Conservation (phyloP, 1,140 invertebrate genomes). For the Gonatopus flavifemur region DNA sequence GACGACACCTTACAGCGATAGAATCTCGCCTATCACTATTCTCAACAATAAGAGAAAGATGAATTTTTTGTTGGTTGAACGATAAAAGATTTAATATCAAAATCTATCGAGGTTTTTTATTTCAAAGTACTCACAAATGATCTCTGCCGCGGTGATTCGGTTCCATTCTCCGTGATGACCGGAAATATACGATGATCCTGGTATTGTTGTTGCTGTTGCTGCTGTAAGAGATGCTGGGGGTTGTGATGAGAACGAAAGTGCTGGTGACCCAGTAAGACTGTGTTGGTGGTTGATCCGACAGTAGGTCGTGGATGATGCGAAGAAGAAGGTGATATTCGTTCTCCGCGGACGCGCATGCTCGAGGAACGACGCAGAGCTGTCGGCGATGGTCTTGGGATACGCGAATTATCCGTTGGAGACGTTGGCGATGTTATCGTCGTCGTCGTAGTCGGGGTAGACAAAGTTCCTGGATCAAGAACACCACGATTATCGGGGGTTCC, state of each 20-base stretch:
- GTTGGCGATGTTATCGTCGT: constrained; percentile 2
- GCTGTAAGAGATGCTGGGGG: constrained; percentile 24
- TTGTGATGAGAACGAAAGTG: constrained; percentile 32
- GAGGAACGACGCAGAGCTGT: constrained; percentile 51
- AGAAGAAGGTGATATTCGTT: constrained; percentile 26
- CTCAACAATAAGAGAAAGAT: too few species aligned
- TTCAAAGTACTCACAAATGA: constrained; percentile 37
- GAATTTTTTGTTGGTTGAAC: too few species aligned
- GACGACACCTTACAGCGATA: too few species aligned
- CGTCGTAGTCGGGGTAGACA: background rate
- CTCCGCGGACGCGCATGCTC: constrained; percentile 53
- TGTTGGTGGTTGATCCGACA: constrained; percentile 31
- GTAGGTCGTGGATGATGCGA: constrained; percentile 21
- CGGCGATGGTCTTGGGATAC: constrained; percentile 52
- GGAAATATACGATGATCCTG: constrained; percentile 40
- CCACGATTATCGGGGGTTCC: background rate
- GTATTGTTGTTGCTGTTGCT: constrained; percentile 28
- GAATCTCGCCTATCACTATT: too few species aligned
- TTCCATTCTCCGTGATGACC: constrained; percentile 51
- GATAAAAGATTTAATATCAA: too few species aligned
- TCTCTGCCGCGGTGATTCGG: constrained; percentile 43
- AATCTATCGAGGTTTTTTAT: too few species aligned
- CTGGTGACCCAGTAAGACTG: constrained; percentile 43
- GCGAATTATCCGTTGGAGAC: constrained; percentile 38
- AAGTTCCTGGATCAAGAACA: background rate